Evolutionary conservation across 2,888 invertebrate genomes (phyloP).

Genomic region (Imbricaverruca yamaguchii): DNA sequence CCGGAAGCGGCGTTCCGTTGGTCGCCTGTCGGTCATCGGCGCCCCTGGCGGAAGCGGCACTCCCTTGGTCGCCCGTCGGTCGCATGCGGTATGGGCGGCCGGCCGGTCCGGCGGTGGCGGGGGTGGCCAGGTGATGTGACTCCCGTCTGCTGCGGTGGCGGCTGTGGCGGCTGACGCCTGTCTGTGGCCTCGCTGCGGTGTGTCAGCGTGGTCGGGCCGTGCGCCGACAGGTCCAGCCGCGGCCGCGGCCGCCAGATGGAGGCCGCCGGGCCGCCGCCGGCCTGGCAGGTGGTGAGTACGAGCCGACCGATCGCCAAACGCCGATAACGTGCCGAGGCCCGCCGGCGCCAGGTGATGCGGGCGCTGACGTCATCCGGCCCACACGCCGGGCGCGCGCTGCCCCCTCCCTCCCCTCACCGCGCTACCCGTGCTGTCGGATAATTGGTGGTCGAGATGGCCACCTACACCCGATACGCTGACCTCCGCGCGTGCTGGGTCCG

Average conservation of each 20-base stretch:
- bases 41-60: no score
- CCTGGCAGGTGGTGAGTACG: no score
- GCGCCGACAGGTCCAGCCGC: background rate
- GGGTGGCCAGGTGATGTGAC: no score
- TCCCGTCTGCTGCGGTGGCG: no score
- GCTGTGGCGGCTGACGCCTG: background rate
- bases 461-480: no score
- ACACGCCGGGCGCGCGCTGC: background rate
- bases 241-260: slow-evolving; percentile 3
- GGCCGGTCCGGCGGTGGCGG: no score
- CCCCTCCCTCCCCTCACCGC: background rate
- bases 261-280: background rate
- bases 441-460: background rate
- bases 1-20: no score
- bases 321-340: background rate
- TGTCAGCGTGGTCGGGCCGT: background rate
- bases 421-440: background rate
- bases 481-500: no score
- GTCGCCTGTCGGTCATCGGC: no score
- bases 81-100: no score
- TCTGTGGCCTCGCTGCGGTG: background rate
- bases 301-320: background rate
- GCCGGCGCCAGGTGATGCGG: slow-evolving; percentile 13
- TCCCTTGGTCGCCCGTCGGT: no score
- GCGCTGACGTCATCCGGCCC: background rate